Conservation (phyloP, 1,140 invertebrate genomes). For the Zaprionus camerounensis region DNA sequence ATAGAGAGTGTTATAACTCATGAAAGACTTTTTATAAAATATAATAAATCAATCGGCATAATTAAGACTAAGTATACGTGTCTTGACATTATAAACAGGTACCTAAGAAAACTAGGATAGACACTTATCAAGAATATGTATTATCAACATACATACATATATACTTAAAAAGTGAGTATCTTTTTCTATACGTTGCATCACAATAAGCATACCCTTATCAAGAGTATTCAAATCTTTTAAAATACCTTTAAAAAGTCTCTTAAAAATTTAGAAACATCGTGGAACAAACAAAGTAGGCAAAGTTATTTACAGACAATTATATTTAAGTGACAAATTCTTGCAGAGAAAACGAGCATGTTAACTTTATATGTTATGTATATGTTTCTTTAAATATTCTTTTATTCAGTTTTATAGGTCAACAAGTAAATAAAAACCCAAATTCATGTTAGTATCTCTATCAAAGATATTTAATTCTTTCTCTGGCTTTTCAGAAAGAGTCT, state of each 20-base stretch:
- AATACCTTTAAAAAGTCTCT: background rate
- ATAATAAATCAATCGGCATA: too few species aligned
- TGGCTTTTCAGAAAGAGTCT: background rate
- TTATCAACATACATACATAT: too few species aligned
- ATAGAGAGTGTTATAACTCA: too few species aligned
- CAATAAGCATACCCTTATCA: too few species aligned
- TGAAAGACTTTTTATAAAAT: too few species aligned
- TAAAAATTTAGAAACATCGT: background rate
- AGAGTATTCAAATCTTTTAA: too few species aligned
- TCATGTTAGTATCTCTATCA: background rate
- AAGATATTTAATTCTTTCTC: background rate
- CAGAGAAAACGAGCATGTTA: background rate
- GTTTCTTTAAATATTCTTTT: background rate
- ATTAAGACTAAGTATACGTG: too few species aligned
- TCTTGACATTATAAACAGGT: too few species aligned
- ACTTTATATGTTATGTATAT: background rate
- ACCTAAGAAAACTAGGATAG: too few species aligned
- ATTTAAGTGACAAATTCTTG: background rate
- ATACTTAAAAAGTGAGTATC: too few species aligned
- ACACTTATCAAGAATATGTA: too few species aligned
- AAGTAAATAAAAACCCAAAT: background rate
- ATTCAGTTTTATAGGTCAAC: slow-evolving; percentile 1
- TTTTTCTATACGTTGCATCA: too few species aligned
- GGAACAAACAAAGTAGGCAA: background rate
- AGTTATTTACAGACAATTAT: background rate